Evolutionary conservation across 2,113 vertebrate species (phyloP), one percentile per base, ranked within the genome.

Genomic region (Xiphorhynchus elegans): DNA sequence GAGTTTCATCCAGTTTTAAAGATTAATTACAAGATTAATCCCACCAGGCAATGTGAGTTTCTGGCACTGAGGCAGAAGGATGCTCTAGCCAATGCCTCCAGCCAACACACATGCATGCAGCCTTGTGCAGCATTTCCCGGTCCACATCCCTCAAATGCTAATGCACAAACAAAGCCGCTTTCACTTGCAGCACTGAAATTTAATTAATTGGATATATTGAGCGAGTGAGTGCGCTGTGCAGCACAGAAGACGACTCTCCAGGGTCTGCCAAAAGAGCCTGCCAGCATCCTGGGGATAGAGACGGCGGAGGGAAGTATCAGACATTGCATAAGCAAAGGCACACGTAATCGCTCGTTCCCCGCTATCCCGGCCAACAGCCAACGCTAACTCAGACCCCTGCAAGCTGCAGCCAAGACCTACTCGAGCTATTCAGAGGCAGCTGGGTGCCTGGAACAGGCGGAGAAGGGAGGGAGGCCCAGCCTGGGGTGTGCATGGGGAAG

Each of bases 301-400:
- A 40, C 13, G 0, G 90, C 3, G 0, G 76, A 68, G 74, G 62
- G 68, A 82, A 85, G 80, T 25, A 87, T 77, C 90, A 95, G 92
- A 96, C 95, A 50, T 60, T 90, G 88, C 95, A 88, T 90, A 93
- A 96, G 88, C 90, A 8, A 20, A 50, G 37, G 90, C 92, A 81
- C 75, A 84, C 29, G 24, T 28, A n/a, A 86, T 44, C 6, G 1
- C 86, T 82, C 73, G 3, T 40, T 69, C 6, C 6, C 16, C 1
- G 0, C 44, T 70, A 15, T 7, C 24, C 63, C 0, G 0, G 87
- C 40, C 89, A 79, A 59, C 1, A 0, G 87, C 46, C 89, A 83
- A 59, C 1, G 1, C 68, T 29, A 81, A 72, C 52, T 64, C 85
- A 75, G 75, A 81, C 15, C 60, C 68, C 64, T 9, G 60, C 7